Conservation (phyloP, 2,113 vertebrate species). For the Pseudopodoces humilis region DNA sequence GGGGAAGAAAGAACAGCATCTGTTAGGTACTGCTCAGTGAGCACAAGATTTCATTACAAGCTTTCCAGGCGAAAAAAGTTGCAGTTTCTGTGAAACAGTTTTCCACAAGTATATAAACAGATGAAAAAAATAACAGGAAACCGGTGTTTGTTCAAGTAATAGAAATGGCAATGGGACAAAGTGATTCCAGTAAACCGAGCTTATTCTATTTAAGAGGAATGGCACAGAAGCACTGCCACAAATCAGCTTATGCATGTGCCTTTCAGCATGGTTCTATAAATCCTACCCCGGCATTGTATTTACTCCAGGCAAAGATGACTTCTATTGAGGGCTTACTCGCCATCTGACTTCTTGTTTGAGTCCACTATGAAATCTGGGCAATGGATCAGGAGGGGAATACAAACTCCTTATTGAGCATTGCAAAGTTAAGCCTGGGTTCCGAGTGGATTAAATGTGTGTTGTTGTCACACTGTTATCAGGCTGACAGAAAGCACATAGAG, state of each 20-base stretch:
- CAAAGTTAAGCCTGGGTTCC: slow-evolving; percentile 57
- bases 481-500: slow-evolving; percentile 65
- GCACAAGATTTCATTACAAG: slow-evolving; percentile 18
- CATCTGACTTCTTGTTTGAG: slow-evolving; percentile 3
- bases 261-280: slow-evolving; percentile 23
- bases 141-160: background rate
- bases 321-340: slow-evolving; percentile 9
- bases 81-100: background rate
- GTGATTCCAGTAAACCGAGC: background rate
- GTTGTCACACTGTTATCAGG: slow-evolving; percentile 68
- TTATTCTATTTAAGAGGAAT: slow-evolving; percentile 12
- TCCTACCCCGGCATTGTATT: background rate
- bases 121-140: background rate
- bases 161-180: background rate
- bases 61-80: slow-evolving; percentile 4
- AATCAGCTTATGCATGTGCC: background rate
- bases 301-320: slow-evolving; percentile 14
- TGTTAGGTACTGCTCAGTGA: slow-evolving; percentile 44
- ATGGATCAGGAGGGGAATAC: background rate
- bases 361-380: slow-evolving; percentile 24
- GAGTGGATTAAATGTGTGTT: slow-evolving; percentile 60
- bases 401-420: slow-evolving; percentile 39
- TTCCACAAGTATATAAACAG: background rate
- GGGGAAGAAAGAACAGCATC: slow-evolving; percentile 31
- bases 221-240: background rate